These are phyloP conservation scores for Zoanthus sociatus DNA, from an alignment of 92 coral and sea anemone species.

Conservation along the genomic window DNA sequence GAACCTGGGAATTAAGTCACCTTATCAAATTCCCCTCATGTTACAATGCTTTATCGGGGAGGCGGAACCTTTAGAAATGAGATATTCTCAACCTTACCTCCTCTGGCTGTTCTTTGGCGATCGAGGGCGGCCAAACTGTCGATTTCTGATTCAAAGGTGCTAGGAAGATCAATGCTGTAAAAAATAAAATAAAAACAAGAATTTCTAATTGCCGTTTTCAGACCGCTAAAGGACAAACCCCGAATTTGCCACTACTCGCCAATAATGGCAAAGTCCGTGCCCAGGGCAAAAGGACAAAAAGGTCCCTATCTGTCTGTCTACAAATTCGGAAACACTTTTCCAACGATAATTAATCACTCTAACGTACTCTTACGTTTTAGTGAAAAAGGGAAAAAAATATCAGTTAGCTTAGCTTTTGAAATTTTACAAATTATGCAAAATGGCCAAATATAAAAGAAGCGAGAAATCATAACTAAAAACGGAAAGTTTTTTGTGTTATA, in stretches of 20 bases:
- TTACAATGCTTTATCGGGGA: background rate
- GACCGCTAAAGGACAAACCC: background rate
- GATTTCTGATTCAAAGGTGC: conserved; percentile 52
- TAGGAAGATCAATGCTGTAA: conserved; percentile 41
- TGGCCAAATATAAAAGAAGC: background rate
- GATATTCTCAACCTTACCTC: background rate
- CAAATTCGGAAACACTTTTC: background rate
- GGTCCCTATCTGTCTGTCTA: background rate
- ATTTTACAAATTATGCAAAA: background rate
- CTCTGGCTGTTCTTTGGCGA: conserved; percentile 34
- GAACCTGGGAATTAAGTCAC: background rate
- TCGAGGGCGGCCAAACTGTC: conserved; percentile 45
- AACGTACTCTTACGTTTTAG: background rate
- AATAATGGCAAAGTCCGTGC: too few species aligned
- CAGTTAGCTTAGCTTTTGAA: background rate
- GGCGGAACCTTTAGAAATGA: background rate
- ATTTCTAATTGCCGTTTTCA: background rate
- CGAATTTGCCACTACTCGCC: background rate
- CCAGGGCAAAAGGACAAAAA: background rate
- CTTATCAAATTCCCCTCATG: background rate
- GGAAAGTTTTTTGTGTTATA: background rate
- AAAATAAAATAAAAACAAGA: background rate
- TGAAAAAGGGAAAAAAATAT: background rate
- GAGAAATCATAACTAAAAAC: background rate
- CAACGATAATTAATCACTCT: background rate